Percentiles rank a stretch among this genome's conserved stretches.
phyloP scores from a whole-genome alignment of 2,113 vertebrate species.

The Piaya cayana region DNA sequence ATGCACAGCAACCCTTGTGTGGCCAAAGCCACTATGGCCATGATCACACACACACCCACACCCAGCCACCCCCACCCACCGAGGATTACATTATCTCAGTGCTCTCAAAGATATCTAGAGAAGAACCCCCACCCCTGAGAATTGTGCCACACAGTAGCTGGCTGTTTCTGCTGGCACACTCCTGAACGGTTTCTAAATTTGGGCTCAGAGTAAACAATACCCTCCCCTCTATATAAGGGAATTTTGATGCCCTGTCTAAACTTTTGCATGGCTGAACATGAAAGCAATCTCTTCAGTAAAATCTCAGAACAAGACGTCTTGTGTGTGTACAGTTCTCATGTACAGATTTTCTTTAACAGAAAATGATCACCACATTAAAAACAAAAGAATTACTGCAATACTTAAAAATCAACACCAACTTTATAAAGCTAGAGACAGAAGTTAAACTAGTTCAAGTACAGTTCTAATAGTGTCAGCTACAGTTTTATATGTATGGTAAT shows the following conservation, averaged over 20 bases:
- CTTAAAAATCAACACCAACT: not conserved
- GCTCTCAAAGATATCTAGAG: not conserved
- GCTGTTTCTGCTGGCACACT: not conserved
- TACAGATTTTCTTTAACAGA: not conserved
- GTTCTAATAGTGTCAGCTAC: not conserved
- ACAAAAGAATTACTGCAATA: not conserved
- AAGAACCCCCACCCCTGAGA: not conserved
- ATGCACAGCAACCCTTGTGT: not conserved
- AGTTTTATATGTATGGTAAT: not conserved
- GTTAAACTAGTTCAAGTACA: not conserved
- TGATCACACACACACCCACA: not conserved
- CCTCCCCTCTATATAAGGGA: not conserved
- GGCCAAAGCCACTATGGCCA: not conserved
- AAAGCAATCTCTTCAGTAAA: not conserved
- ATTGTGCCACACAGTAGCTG: not conserved
- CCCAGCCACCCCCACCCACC: too few relatives aligned
- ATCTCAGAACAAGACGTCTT: not conserved
- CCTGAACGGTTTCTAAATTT: not conserved
- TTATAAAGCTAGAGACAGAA: not conserved
- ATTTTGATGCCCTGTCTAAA: not conserved
- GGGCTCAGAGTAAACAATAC: not conserved
- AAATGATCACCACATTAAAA: not conserved
- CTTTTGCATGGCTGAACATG: not conserved
- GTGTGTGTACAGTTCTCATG: not conserved
- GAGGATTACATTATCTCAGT: not conserved